These are phyloP conservation scores for Drosophila falleni DNA, from an alignment of 2,888 invertebrate genomes.

Conservation along the genomic window DNA sequence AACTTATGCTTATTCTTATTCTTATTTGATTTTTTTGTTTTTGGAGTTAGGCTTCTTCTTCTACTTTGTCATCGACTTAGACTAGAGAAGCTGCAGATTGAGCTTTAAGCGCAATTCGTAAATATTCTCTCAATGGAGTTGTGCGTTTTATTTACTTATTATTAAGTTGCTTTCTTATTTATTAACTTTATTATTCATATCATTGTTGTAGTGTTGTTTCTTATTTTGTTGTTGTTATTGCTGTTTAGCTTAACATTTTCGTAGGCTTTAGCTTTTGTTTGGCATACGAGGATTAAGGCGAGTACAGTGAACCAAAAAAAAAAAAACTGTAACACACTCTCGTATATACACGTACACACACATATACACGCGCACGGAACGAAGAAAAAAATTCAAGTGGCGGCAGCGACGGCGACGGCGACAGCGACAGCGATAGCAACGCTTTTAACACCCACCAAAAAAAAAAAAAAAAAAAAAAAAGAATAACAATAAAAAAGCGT, in stretches of 20 bases:
- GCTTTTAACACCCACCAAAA: constrained; percentile 33
- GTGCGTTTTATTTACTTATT: constrained; percentile 36
- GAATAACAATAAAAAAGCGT: constrained; percentile 5
- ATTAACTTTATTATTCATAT: constrained; percentile 4
- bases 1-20: constrained; percentile 7
- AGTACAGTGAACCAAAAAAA: constrained; percentile 39
- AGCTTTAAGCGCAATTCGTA: constrained; percentile 32
- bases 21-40: background rate
- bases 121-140: constrained; percentile 27
- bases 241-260: constrained; percentile 28
- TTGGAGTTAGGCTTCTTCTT: constrained; percentile 29
- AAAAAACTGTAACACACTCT: constrained; percentile 38
- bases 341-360: constrained; percentile 19
- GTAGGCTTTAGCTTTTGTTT: constrained; percentile 48
- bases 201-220: constrained; percentile 12
- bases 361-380: constrained; percentile 26
- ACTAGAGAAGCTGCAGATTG: constrained; percentile 28
- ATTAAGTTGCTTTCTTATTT: constrained; percentile 8
- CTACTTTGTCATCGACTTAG: constrained; percentile 27
- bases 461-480: constrained; percentile 25
- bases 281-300: constrained; percentile 42
- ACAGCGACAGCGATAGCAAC: constrained; percentile 1
- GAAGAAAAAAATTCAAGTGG: constrained; percentile 39
- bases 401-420: constrained; percentile 38
- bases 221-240: constrained; percentile 4